Conservation (phyloP, 2,113 vertebrate genomes). For the Vulpes vulpes region DNA sequence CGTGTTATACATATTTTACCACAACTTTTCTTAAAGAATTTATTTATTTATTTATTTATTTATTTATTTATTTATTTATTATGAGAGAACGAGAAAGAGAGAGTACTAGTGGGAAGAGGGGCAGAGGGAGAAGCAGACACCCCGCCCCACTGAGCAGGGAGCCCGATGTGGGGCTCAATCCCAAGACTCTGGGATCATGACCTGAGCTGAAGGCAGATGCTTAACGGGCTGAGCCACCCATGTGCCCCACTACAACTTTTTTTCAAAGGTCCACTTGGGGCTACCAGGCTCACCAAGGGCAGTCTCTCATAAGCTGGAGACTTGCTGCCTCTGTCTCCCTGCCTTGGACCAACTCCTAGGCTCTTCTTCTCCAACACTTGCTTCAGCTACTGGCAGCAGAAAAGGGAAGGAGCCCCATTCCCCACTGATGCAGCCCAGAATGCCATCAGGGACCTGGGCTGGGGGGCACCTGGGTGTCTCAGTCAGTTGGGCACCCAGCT, state of each 20-base stretch:
- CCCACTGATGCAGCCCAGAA: not conserved
- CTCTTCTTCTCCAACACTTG: not conserved
- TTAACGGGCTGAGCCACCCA: no score
- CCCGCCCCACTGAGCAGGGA: no score
- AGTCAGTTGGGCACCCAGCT: not conserved
- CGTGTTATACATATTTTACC: not conserved
- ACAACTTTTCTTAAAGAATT: not conserved
- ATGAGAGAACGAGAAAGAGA: no score
- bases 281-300: no score
- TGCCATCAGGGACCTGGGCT: not conserved
- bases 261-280: not conserved
- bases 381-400: not conserved
- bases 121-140: no score
- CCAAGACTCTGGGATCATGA: no score
- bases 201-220: no score
- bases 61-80: no score
- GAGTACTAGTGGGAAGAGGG: no score
- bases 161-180: no score
- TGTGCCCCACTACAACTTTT: no score
- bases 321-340: not conserved
- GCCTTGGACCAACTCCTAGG: not conserved
- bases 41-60: no score
- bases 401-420: not conserved
- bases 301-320: not conserved
- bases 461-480: not conserved